These are phyloP conservation scores for Aphrocallistes beatrix DNA, from an alignment of 37 sponge, comb jelly and placozoan species.

Conservation along the genomic window DNA sequence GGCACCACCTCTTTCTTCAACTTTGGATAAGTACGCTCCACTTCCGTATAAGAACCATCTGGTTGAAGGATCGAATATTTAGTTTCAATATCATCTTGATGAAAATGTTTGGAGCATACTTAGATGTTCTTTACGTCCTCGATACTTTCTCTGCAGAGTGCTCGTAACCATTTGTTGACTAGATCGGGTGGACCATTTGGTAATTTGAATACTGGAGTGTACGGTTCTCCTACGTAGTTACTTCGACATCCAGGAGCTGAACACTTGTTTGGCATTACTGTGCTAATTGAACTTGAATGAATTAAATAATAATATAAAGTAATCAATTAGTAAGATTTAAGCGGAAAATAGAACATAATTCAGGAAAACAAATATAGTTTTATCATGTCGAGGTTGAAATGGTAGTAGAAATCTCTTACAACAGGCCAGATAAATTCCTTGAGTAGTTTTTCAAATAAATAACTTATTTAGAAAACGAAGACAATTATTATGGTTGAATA, in stretches of 20 bases:
- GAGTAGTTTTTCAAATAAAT: too few relatives aligned
- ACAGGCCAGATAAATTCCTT: too few relatives aligned
- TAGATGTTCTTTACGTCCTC: background rate
- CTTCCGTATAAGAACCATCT: background rate
- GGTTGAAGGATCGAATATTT: background rate
- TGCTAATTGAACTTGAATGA: too few relatives aligned
- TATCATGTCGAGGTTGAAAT: too few relatives aligned
- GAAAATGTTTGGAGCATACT: background rate
- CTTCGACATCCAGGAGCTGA: background rate
- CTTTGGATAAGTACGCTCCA: background rate
- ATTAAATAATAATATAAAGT: too few relatives aligned
- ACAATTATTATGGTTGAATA: too few relatives aligned
- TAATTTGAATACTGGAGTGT: background rate
- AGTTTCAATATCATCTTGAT: background rate
- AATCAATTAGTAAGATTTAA: too few relatives aligned
- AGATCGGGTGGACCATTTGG: background rate
- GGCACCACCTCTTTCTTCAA: background rate
- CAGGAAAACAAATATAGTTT: too few relatives aligned
- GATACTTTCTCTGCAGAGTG: background rate
- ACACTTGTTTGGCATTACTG: background rate
- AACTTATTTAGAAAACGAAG: too few relatives aligned
- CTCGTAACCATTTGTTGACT: background rate
- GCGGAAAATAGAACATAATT: too few relatives aligned
- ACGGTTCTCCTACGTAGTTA: background rate
- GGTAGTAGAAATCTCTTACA: too few relatives aligned